Conservation (phyloP, 2,113 vertebrate species). For the Picathartes gymnocephalus region DNA sequence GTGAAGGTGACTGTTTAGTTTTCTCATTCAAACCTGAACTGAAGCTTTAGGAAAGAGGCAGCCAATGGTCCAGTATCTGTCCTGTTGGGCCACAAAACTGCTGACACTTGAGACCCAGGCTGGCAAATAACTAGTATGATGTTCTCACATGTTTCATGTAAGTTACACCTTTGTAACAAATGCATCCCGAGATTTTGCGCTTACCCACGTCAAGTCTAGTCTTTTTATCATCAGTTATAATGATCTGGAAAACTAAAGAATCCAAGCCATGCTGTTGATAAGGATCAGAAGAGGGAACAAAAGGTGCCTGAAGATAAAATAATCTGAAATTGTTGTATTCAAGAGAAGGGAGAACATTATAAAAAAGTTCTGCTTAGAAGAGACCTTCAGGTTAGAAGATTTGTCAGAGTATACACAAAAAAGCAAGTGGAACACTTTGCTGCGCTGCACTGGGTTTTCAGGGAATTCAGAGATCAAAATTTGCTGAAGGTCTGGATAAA, state of each 20-base stretch:
- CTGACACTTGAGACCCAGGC: not conserved
- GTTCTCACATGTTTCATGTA: not conserved
- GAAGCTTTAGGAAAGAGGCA: not conserved
- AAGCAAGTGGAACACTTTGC: not conserved
- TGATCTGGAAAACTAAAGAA: not conserved
- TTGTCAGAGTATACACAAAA: not conserved
- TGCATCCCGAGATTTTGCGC: not conserved
- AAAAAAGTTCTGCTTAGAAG: not conserved
- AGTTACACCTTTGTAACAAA: not conserved
- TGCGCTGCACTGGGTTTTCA: not conserved
- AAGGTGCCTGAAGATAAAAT: not conserved
- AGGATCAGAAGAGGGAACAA: not conserved
- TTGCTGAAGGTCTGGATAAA: not conserved
- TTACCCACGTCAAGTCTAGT: fast-evolving
- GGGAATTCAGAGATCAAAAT: not conserved
- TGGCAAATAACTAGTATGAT: not conserved
- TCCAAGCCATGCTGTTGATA: not conserved
- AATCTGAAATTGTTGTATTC: not conserved
- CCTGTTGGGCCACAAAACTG: not conserved
- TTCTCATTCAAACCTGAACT: not conserved
- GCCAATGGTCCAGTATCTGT: not conserved
- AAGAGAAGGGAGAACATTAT: not conserved
- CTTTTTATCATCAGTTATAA: not conserved
- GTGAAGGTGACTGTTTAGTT: not conserved
- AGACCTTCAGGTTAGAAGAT: not conserved